Conservation (phyloP, 2,888 invertebrate species). For the Choristoneura rosaceana region DNA sequence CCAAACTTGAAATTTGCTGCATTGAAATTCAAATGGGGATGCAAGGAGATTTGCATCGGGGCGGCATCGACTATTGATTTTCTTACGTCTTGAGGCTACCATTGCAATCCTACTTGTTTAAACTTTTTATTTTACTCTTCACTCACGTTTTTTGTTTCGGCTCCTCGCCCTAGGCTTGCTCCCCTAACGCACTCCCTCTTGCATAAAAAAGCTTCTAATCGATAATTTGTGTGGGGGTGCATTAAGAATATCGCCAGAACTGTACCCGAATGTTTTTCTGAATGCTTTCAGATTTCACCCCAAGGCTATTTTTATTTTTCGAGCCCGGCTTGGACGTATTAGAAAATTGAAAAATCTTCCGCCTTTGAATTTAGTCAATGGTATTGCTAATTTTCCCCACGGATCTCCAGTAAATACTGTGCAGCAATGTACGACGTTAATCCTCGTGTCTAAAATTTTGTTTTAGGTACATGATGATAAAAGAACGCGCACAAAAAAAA, state of each 20-base stretch:
- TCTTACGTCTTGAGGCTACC: constrained; percentile 78
- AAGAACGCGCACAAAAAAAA: not conserved
- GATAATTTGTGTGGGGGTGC: constrained; percentile 86
- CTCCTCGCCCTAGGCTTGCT: constrained; percentile 77
- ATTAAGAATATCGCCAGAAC: constrained; percentile 84
- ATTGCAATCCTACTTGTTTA: constrained; percentile 83
- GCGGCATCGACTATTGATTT: constrained; percentile 82
- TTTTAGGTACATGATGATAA: not conserved
- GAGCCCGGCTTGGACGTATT: constrained; percentile 69
- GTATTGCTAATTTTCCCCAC: constrained; percentile 38
- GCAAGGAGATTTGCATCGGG: constrained; percentile 82
- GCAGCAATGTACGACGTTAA: not conserved
- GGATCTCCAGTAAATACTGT: constrained; percentile 19
- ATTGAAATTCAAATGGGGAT: constrained; percentile 82
- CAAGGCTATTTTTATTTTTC: constrained; percentile 78
- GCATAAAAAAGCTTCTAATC: constrained; percentile 86
- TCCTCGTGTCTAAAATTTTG: not conserved
- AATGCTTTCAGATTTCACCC: constrained; percentile 81
- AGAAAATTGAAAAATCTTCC: constrained; percentile 58
- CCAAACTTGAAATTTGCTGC: constrained; percentile 65
- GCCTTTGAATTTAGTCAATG: constrained; percentile 30
- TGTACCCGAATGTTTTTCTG: constrained; percentile 80
- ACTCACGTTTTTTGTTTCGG: constrained; percentile 85
- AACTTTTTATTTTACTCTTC: constrained; percentile 86
- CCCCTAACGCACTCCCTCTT: constrained; percentile 83